Percentiles rank a stretch among this genome's conserved stretches.
phyloP scores from a whole-genome alignment of 2,113 vertebrate genomes.

The Lophura nycthemera region DNA sequence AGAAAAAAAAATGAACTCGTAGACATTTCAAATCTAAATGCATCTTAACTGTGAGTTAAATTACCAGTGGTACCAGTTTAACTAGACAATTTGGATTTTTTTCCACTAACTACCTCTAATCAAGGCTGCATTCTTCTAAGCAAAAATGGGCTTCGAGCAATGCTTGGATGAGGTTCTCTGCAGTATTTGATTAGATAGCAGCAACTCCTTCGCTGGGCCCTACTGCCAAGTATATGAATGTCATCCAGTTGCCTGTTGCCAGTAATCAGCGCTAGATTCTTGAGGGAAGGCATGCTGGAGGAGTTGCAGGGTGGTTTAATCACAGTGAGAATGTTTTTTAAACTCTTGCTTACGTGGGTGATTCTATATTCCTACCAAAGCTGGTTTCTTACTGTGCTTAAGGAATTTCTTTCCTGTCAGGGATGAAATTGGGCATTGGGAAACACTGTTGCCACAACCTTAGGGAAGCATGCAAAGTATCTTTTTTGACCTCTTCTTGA shows the following conservation, averaged over 20 bases:
- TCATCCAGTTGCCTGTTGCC: background rate
- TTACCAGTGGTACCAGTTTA: background rate
- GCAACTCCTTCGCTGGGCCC: background rate
- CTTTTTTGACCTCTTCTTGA: background rate
- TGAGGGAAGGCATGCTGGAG: background rate
- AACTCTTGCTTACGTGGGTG: background rate
- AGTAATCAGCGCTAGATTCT: background rate
- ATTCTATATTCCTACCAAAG: background rate
- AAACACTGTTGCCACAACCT: background rate
- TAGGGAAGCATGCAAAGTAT: background rate
- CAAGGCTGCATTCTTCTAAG: background rate
- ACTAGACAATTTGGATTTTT: background rate
- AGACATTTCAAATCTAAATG: background rate
- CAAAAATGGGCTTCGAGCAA: background rate
- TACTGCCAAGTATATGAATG: accelerated
- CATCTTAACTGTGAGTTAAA: background rate
- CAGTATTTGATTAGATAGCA: background rate
- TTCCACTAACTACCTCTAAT: background rate
- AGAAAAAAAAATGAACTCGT: background rate
- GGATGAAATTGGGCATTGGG: background rate
- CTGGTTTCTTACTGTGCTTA: background rate
- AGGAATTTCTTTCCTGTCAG: background rate
- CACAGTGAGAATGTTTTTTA: background rate
- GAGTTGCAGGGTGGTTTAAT: background rate
- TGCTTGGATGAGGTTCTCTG: background rate